These are phyloP conservation scores for Sitobion miscanthi DNA, from an alignment of 1,140 invertebrate species.

Conservation along the genomic window DNA sequence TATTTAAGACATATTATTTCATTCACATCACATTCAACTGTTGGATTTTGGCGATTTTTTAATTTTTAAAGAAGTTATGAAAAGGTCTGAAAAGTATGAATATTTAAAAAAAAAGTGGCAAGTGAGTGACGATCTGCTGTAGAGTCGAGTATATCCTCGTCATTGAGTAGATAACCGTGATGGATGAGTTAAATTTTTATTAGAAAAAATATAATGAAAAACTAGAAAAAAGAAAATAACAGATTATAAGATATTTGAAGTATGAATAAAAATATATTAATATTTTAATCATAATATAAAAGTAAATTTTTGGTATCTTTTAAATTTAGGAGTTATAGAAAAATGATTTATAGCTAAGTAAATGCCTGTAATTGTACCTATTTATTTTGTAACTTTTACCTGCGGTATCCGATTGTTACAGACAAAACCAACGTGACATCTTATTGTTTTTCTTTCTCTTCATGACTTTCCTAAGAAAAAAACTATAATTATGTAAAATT, in stretches of 20 bases:
- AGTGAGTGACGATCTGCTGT: neutral
- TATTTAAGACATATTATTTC: no score
- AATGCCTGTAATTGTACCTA: neutral
- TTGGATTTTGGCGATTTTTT: no score
- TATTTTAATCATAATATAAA: no score
- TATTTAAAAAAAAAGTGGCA: no score
- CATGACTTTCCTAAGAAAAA: neutral
- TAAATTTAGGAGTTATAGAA: neutral
- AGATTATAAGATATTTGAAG: no score
- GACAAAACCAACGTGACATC: neutral
- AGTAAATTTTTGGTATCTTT: neutral
- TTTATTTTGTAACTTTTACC: neutral
- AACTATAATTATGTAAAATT: neutral
- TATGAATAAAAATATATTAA: no score
- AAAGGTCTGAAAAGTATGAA: neutral
- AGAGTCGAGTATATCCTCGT: no score
- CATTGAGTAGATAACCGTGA: no score
- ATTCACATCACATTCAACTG: no score
- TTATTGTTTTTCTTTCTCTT: neutral
- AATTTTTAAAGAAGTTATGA: neutral
- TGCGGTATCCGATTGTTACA: neutral
- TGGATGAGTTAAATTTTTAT: no score
- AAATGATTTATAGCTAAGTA: neutral
- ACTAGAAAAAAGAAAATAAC: no score
- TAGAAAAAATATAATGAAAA: no score